A percentile compares a stretch with the other conserved stretches of the same genome.
These are phyloP conservation scores for Uropsilus gracilis DNA, from an alignment of 2,113 vertebrate genomes.

Conservation along the genomic window DNA sequence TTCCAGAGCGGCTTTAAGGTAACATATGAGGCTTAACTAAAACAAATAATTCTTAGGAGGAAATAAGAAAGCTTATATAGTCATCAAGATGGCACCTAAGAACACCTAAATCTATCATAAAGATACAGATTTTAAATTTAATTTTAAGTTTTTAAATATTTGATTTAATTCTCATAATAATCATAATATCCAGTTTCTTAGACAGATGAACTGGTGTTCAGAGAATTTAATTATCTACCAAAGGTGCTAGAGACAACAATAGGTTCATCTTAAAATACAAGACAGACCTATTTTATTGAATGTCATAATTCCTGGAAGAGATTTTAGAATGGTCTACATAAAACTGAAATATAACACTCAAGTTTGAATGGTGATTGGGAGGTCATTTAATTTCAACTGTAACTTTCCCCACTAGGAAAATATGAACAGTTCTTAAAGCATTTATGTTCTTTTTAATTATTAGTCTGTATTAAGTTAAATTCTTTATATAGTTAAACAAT, in stretches of 20 bases:
- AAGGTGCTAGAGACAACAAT: neutral
- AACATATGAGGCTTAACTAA: neutral
- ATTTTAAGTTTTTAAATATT: too few species aligned
- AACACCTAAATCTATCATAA: neutral
- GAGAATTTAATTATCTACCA: neutral
- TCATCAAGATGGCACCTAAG: neutral
- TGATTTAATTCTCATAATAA: neutral
- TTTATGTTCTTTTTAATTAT: constrained; percentile 28
- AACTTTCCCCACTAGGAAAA: constrained; percentile 29
- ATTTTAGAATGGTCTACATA: neutral
- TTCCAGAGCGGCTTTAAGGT: neutral
- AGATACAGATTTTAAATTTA: neutral
- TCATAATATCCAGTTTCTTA: neutral
- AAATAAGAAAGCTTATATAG: neutral
- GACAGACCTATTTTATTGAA: neutral
- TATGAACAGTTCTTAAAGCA: neutral
- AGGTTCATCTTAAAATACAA: neutral
- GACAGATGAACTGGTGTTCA: neutral
- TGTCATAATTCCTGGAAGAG: neutral
- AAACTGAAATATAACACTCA: neutral
- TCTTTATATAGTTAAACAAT: neutral
- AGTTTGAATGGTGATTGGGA: neutral
- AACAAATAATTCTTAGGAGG: neutral
- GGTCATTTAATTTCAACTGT: neutral
- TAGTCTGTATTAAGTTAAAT: neutral